phyloP scores from a whole-genome alignment of 2,797 vertebrate genomes.

The Dallia pectoralis region DNA sequence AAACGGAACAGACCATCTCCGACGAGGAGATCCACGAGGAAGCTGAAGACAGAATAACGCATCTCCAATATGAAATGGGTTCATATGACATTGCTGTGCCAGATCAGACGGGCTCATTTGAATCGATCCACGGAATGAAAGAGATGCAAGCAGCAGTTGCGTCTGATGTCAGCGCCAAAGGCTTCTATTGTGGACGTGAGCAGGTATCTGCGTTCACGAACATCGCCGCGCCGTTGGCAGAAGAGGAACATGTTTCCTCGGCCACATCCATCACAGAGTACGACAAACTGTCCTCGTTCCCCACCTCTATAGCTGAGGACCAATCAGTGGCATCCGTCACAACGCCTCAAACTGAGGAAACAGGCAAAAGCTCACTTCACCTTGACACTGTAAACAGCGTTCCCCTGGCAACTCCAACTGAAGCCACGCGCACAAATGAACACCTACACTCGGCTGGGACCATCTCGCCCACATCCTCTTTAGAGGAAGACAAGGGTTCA shows the following conservation, averaged over 20 bases:
- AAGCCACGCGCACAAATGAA: conserved; percentile 82
- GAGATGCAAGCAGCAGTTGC: conserved; percentile 77
- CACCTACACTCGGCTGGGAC: conserved; percentile 88
- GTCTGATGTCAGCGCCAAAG: conserved; percentile 71
- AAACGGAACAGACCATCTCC: conserved; percentile 98
- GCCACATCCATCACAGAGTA: conserved; percentile 98
- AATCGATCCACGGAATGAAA: conserved; percentile 78
- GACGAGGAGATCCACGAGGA: conserved; percentile 98
- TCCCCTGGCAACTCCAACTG: conserved; percentile 79
- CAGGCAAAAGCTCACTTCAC: conserved; percentile 80
- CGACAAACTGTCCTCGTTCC: conserved; percentile 93
- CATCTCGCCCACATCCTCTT: conserved; percentile 92
- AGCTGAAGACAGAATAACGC: conserved; percentile 89
- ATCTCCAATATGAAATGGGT: conserved; percentile 85
- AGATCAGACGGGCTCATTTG: conserved; percentile 84
- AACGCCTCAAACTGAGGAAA: conserved; percentile 86
- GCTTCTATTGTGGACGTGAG: conserved; percentile 77
- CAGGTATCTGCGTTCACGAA: conserved; percentile 87
- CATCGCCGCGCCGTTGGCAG: conserved; percentile 92
- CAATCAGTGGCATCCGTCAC: conserved; percentile 86
- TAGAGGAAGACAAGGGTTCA: conserved; percentile 92
- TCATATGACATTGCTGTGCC: conserved; percentile 87
- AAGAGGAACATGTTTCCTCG: conserved; percentile 96
- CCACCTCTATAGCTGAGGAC: conserved; percentile 94
- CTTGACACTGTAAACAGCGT: conserved; percentile 82